Evolutionary conservation across 2,797 vertebrate species (phyloP).

Genomic region (Diceros bicornis): DNA sequence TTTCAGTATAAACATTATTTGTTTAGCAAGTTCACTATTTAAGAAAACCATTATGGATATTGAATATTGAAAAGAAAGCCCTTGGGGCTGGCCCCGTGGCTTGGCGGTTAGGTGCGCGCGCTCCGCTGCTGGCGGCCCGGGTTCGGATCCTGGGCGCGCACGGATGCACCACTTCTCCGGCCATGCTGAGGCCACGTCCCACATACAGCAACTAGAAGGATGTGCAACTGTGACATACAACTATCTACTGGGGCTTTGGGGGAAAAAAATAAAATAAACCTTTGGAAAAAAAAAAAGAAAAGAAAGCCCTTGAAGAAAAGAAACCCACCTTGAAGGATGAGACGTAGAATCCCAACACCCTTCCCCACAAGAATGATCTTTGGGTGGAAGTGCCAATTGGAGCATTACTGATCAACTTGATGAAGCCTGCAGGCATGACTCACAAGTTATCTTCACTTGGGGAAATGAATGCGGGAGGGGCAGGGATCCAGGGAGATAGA

Average conservation of each 20-base stretch:
- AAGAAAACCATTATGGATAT: constrained; percentile 31
- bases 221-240: too few relatives aligned
- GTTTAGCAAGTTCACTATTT: constrained; percentile 24
- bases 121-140: too few relatives aligned
- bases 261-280: too few relatives aligned
- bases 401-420: not conserved
- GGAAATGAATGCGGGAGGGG: not conserved
- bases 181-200: too few relatives aligned
- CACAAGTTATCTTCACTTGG: not conserved
- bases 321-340: constrained; percentile 5
- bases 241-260: too few relatives aligned
- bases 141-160: too few relatives aligned
- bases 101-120: too few relatives aligned
- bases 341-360: not conserved
- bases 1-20: not conserved
- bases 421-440: not conserved
- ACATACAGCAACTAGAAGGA: too few relatives aligned
- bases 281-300: not conserved
- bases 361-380: not conserved
- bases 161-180: too few relatives aligned
- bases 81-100: too few relatives aligned
- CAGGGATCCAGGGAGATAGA: not conserved
- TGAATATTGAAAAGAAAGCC: constrained; percentile 35
- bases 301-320: constrained; percentile 23
- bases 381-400: not conserved